phyloP scores from a whole-genome alignment of 2,797 vertebrate genomes.

The Poeciliopsis presidionis region DNA sequence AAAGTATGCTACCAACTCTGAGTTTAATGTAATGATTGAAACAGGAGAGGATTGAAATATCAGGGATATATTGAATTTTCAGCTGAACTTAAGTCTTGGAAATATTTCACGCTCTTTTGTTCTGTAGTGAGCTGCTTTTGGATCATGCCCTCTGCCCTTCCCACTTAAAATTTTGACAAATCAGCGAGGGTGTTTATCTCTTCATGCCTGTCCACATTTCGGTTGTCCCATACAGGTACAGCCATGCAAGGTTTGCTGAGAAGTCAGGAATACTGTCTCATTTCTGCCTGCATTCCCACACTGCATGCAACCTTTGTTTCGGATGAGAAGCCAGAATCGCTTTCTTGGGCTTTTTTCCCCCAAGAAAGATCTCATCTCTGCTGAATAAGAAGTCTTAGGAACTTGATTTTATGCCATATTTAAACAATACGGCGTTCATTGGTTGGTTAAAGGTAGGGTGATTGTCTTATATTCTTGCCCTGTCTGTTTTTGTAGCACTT shows the following conservation, averaged over 20 bases:
- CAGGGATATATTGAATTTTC: neutral
- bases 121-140: constrained; percentile 5
- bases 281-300: constrained; percentile 42
- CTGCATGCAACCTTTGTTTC: constrained; percentile 18
- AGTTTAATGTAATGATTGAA: constrained; percentile 1
- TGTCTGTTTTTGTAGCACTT: constrained; percentile 13
- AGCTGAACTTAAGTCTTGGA: neutral
- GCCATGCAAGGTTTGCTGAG: constrained; percentile 45
- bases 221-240: constrained; percentile 47
- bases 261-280: constrained; percentile 31
- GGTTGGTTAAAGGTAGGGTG: constrained; percentile 27
- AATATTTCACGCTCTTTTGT: neutral
- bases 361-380: constrained; percentile 14
- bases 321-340: constrained; percentile 36
- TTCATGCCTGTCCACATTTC: constrained; percentile 22
- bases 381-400: constrained; percentile 13
- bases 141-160: constrained; percentile 30
- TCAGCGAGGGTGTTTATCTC: constrained; percentile 14
- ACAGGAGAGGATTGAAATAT: neutral
- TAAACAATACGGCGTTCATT: constrained; percentile 23
- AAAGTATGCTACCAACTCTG: constrained; percentile 49
- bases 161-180: constrained; percentile 30
- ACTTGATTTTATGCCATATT: constrained; percentile 16
- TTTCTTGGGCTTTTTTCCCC: constrained; percentile 13
- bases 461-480: constrained; percentile 6